A percentile compares a stretch with the other conserved stretches of the same genome.
These are phyloP conservation scores for Chlorodrepanis virens DNA, from an alignment of 2,113 vertebrate genomes.

Conservation along the genomic window DNA sequence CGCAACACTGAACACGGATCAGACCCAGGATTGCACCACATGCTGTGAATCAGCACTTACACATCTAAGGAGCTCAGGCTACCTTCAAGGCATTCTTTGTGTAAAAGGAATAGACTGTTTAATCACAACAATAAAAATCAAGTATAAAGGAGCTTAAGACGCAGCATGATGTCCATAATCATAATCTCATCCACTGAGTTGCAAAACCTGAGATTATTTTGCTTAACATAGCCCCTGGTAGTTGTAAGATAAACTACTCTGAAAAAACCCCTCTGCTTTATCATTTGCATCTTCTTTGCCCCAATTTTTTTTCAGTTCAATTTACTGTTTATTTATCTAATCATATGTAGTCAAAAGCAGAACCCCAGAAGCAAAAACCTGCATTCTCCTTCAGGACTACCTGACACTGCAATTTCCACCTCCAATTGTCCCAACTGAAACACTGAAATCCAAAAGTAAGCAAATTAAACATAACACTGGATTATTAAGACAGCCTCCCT, in stretches of 20 bases:
- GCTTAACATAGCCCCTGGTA: not conserved
- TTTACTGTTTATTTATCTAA: not conserved
- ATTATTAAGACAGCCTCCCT: not conserved
- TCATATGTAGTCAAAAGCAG: not conserved
- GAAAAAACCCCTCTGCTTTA: not conserved
- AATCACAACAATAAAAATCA: not conserved
- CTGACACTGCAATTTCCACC: not conserved
- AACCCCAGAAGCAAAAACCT: not conserved
- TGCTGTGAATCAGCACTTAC: not conserved
- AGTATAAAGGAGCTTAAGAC: not conserved
- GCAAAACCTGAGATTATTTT: not conserved
- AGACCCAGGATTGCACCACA: not conserved
- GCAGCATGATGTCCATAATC: not conserved
- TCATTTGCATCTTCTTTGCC: not conserved
- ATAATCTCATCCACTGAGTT: not conserved
- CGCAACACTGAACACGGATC: not conserved
- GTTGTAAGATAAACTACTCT: not conserved
- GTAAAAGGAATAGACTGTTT: not conserved
- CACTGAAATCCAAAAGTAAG: not conserved
- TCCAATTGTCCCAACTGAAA: not conserved
- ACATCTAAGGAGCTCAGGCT: not conserved
- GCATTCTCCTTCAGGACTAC: not conserved
- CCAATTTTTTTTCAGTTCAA: not conserved
- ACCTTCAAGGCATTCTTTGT: not conserved
- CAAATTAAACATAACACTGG: not conserved